phyloP scores from a whole-genome alignment of 2,113 vertebrate species.

The Prionailurus viverrinus region DNA sequence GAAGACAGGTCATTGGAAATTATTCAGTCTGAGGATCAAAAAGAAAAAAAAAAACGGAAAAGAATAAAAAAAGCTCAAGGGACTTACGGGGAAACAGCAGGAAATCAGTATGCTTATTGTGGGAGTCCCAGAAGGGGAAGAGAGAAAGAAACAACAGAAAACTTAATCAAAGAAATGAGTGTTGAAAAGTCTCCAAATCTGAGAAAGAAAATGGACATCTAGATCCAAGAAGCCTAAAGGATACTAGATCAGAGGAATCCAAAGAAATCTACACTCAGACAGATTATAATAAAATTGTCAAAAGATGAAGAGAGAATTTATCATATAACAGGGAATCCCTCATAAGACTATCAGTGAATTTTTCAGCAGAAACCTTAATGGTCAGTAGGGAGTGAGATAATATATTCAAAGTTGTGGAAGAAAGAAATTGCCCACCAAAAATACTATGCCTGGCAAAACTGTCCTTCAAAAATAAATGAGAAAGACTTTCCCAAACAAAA shows the following conservation, averaged over 20 bases:
- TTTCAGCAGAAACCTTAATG: neutral
- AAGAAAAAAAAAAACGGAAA: neutral
- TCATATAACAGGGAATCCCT: neutral
- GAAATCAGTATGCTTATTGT: neutral
- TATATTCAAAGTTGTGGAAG: neutral
- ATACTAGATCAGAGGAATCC: neutral
- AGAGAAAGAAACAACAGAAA: neutral
- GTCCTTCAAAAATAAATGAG: neutral
- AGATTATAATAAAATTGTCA: neutral
- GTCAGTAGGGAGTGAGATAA: neutral
- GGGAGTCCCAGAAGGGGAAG: neutral
- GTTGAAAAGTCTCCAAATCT: neutral
- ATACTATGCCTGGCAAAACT: neutral
- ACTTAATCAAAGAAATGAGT: neutral
- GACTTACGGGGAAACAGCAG: neutral
- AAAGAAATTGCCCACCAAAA: neutral
- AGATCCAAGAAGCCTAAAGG: neutral
- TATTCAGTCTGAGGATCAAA: neutral
- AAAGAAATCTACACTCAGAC: neutral
- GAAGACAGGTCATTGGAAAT: neutral
- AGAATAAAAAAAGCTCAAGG: neutral
- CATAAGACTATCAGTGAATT: too few relatives aligned
- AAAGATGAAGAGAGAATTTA: neutral
- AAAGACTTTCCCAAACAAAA: neutral
- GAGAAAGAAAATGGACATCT: neutral